Evolutionary conservation across 2,888 invertebrate genomes (phyloP).

Genomic region (Syritta pipiens): DNA sequence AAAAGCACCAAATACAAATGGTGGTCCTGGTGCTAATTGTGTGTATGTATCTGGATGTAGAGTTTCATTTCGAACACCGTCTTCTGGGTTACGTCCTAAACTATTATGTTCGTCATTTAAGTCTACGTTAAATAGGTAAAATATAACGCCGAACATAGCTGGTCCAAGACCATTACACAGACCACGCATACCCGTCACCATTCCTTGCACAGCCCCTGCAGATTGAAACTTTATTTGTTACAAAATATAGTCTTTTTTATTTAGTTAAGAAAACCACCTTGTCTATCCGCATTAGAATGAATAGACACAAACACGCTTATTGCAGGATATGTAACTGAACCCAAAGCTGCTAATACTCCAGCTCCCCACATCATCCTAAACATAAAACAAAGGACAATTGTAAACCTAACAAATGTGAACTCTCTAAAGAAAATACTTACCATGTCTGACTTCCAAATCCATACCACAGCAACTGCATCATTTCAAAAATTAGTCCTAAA

Average conservation of each 20-base stretch:
- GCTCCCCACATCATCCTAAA: slow-evolving; percentile 99
- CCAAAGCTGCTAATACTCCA: slow-evolving; percentile 96
- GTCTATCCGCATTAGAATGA: slow-evolving; percentile 98
- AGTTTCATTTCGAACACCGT: slow-evolving; percentile 66
- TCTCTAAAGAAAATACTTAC: slow-evolving; percentile 80
- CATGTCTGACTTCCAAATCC: slow-evolving; percentile 97
- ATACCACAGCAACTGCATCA: slow-evolving; percentile 98
- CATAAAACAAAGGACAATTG: not conserved
- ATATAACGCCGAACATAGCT: slow-evolving; percentile 98
- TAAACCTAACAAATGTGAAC: not conserved
- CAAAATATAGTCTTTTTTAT: not conserved
- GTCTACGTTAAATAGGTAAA: slow-evolving; percentile 99
- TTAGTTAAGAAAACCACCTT: slow-evolving; percentile 82
- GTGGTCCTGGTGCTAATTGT: slow-evolving; percentile 96
- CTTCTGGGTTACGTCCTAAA: slow-evolving; percentile 48
- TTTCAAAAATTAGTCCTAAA: slow-evolving; percentile 96
- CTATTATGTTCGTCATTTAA: slow-evolving; percentile 87
- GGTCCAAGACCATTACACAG: slow-evolving; percentile 99
- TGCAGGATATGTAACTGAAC: slow-evolving; percentile 98
- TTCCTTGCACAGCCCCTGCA: slow-evolving; percentile 92
- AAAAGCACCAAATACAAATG: slow-evolving; percentile 98
- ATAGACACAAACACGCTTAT: slow-evolving; percentile 99
- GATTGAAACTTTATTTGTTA: not conserved
- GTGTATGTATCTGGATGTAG: slow-evolving; percentile 80
- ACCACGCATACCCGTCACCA: slow-evolving; percentile 99